Evolutionary conservation across 2,113 vertebrate genomes (phyloP), one percentile per base, ranked within the genome.

Genomic region (Sinocyclocheilus anophthalmus): DNA sequence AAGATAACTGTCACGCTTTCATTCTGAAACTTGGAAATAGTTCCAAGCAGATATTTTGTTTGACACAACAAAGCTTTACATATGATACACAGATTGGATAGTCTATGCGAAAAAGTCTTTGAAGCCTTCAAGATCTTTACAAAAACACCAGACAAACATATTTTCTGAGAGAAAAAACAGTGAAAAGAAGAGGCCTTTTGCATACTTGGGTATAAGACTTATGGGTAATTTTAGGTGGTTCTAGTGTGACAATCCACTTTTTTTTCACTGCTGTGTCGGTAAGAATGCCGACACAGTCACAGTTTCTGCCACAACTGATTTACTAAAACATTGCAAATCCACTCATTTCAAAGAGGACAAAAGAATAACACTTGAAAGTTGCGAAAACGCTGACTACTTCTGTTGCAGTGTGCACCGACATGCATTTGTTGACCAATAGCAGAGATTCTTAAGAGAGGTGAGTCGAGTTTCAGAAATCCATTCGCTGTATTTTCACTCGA

Each of bases 221-320:
- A 10, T 22, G 57, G 82, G 30, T 84, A 18, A 63, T 80, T 53
- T 26, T 84, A 53, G 45, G 76, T 50, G 59, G 20, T 73, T 20
- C 22, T 73, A 45, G 70, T n/a, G 9, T 73, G 20, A 73, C 39
- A 67, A 61, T 67, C 42, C 75, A 78, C 11, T 26, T 61, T 63
- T 85, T 67, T 73, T 70, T 42, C 37, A 37, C 37, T 37, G 37
- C 37, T 0, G 37, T 37, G 37, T 37, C 37, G 5, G 37, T 37
- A 5, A 37, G 37, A 37, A 37, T 37, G 37, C 37, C 37, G 37
- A 37, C 37, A 37, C 37, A 37, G 5, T 37, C 37, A 37, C 37
- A 37, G 37, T 37, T 37, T 37, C 37, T 4, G 37, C 37, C 37
- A 37, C 37, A 37, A 37, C 37, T 37, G 37, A 37, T 37, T 37